phyloP scores from a whole-genome alignment of 2,888 invertebrate genomes.

The Eustalomyia histrio region DNA sequence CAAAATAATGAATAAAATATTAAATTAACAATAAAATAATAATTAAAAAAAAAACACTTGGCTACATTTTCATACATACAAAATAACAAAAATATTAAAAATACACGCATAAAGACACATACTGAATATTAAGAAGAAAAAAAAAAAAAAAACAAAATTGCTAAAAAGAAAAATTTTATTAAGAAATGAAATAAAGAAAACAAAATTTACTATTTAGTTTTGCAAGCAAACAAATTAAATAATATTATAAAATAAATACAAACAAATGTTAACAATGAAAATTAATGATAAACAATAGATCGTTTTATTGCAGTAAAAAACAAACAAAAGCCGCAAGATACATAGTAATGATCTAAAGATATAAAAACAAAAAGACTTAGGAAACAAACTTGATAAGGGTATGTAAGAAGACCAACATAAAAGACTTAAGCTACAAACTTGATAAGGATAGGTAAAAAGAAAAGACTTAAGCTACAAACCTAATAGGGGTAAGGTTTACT shows the following conservation, averaged over 20 bases:
- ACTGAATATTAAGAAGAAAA: constrained; percentile 28
- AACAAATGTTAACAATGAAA: constrained; percentile 60
- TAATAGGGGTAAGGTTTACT: neutral
- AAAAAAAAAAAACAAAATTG: constrained; percentile 41
- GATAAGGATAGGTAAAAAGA: neutral
- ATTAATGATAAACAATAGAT: constrained; percentile 46
- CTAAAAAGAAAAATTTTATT: constrained; percentile 59
- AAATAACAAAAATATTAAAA: constrained; percentile 20
- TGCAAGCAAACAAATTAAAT: constrained; percentile 70
- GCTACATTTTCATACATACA: constrained; percentile 54
- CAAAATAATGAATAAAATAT: neutral
- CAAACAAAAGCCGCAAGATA: constrained; percentile 39
- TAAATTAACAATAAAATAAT: constrained; percentile 39
- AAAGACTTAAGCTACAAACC: constrained; percentile 55
- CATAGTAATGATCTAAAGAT: constrained; percentile 7
- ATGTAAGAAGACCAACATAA: neutral
- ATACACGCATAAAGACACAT: constrained; percentile 2
- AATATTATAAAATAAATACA: constrained; percentile 62
- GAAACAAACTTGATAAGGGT: constrained; percentile 31
- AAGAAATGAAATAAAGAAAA: constrained; percentile 53
- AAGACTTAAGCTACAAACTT: constrained; percentile 27
- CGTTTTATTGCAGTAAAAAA: constrained; percentile 35
- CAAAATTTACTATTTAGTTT: constrained; percentile 72
- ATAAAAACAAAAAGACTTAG: constrained; percentile 41
- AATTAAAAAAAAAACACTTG: constrained; percentile 40